These are phyloP conservation scores for Vespertilio murinus DNA, from an alignment of 2,797 vertebrate genomes.

Conservation along the genomic window DNA sequence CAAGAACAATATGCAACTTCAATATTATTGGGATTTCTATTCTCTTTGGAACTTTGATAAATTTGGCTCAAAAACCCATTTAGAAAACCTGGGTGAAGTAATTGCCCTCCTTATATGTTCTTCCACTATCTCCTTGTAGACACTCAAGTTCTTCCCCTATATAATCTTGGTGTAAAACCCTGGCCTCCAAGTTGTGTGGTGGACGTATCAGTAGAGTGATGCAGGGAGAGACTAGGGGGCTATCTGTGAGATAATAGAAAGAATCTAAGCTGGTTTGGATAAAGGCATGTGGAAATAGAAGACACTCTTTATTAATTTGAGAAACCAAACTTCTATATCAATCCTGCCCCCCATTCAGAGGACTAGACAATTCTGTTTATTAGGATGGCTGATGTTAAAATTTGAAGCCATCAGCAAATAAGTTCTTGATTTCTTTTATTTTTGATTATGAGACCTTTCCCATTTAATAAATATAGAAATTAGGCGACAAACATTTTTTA, in stretches of 20 bases:
- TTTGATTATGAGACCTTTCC: neutral
- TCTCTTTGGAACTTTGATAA: neutral
- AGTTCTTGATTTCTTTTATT: neutral
- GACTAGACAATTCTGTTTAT: neutral
- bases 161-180: neutral
- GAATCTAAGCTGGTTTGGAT: too few species aligned
- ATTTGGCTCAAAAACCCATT: neutral
- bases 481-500: too few species aligned
- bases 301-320: neutral
- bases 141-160: neutral
- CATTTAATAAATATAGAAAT: neutral
- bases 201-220: neutral
- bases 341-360: neutral
- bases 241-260: neutral
- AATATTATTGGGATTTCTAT: neutral
- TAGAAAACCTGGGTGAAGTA: neutral
- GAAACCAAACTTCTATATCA: neutral
- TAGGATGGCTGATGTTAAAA: neutral
- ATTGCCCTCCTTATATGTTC: neutral
- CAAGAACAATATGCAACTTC: neutral
- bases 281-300: neutral
- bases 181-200: rapidly evolving
- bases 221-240: neutral
- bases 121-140: neutral
- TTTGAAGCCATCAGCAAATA: neutral